Base-by-base conservation (phyloP, 1,140 invertebrate genomes). In the Hyles euphorbiae region DNA sequence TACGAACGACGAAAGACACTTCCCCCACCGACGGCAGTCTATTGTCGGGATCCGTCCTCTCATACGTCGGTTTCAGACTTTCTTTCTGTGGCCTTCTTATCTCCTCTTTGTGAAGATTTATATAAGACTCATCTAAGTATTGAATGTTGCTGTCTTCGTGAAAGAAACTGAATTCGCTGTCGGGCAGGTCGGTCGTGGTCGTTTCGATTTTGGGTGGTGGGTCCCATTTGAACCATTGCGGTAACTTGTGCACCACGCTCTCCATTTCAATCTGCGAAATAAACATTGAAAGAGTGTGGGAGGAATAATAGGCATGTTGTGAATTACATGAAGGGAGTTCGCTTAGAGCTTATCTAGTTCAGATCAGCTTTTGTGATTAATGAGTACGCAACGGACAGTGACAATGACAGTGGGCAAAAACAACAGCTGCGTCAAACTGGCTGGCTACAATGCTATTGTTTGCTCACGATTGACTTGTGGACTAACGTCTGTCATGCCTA, bases 1-100 rank as follows among this genome's bases (percentile, higher is more conserved):
- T 88, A 32, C 85, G 86, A 65, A 93, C 91, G 34, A 92, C 91
- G 61, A 91, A 89, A 54, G 91, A 90, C 68, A 93, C 70, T 61
- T 87, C 74, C 9, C 84, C 83, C 8, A 84, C 83, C 4, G 83
- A 79, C 11, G 81, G 78, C 60, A 84, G 65, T 54, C 86, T 72
- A 55, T 89, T 78, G 67, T 90, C 79, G 54, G 83, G 80, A 1
- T 81, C 72, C 63, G 73, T 79, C 50, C 90, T 85, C 55, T 88
- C 89, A 52, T 77, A 88, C 8, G 84, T 61, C 53, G 61, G 61
- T 57, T 80, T 83, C n/a, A 72, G 58, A 59, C 51, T 83, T 48
- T 87, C 84, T 56, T 87, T 87, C 8, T 72, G 65, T 36, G 81
- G 80, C 33, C 83, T 75, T 49, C 83, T 68, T 64, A 86, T 87